Percentiles rank a stretch among this genome's conserved stretches.
Evolutionary conservation across 2,888 invertebrate species (phyloP).

Genomic region (Chloromyia formosa): DNA sequence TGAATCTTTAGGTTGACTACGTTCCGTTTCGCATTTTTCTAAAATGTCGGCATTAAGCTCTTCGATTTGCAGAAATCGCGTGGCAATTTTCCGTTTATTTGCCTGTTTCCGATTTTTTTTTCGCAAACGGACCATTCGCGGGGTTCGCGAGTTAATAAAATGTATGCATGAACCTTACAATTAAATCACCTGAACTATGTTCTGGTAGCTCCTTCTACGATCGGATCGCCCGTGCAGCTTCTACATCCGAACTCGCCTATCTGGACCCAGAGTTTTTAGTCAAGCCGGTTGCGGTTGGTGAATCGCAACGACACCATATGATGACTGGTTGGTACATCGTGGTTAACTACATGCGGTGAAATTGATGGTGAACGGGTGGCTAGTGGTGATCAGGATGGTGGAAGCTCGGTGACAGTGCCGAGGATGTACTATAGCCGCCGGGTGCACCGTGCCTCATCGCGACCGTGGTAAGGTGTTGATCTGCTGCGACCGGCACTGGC

Average conservation of each 20-base stretch:
- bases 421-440: slow-evolving; percentile 78
- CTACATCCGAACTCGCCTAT: no score
- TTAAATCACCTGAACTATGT: slow-evolving; percentile 34
- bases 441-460: slow-evolving; percentile 89
- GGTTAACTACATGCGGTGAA: slow-evolving; percentile 80
- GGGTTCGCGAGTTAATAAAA: no score
- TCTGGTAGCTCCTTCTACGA: not conserved
- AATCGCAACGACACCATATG: slow-evolving; percentile 67
- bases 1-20: slow-evolving; percentile 30
- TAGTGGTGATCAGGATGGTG: slow-evolving; percentile 91
- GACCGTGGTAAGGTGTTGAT: slow-evolving; percentile 87
- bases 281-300: slow-evolving; percentile 67
- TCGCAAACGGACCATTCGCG: slow-evolving; percentile 30
- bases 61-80: slow-evolving; percentile 29
- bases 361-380: slow-evolving; percentile 94
- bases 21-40: slow-evolving; percentile 19
- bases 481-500: slow-evolving; percentile 66
- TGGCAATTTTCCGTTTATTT: slow-evolving; percentile 36
- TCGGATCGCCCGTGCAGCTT: not conserved
- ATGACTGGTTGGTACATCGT: slow-evolving; percentile 70
- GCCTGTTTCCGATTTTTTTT: slow-evolving; percentile 17
- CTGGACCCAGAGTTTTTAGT: slow-evolving; percentile 59
- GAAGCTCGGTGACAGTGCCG: slow-evolving; percentile 94
- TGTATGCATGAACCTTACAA: no score
- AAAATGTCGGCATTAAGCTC: slow-evolving; percentile 25